Conservation (phyloP, 2,888 invertebrate species). For the Cheilosia vernalis region DNA sequence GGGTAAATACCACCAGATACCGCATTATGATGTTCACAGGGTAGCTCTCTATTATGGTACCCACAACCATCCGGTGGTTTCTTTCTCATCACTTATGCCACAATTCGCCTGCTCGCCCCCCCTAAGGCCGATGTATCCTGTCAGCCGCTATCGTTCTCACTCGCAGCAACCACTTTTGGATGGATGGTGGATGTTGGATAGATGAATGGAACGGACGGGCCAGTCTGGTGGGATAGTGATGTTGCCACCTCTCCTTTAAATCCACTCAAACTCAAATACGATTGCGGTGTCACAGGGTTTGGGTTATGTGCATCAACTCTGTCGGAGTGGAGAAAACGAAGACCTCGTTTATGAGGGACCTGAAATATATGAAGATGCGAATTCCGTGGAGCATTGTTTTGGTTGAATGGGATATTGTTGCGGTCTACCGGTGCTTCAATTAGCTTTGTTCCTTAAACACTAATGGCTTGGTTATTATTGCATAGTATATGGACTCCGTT, state of each 20-base stretch:
- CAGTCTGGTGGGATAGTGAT: constrained; percentile 55
- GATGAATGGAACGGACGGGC: constrained; percentile 63
- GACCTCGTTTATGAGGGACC: constrained; percentile 34
- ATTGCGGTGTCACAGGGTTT: constrained; percentile 47
- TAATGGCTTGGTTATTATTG: constrained; percentile 37
- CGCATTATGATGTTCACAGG: constrained; percentile 73
- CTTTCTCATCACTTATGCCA: constrained; percentile 71
- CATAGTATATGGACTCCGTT: neutral
- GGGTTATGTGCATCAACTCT: constrained; percentile 30
- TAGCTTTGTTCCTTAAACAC: constrained; percentile 57
- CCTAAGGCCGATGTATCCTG: neutral
- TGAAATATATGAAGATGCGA: constrained; percentile 51
- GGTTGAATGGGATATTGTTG: constrained; percentile 59
- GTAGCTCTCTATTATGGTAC: constrained; percentile 65
- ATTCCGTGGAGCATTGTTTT: constrained; percentile 59
- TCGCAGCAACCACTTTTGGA: constrained; percentile 62
- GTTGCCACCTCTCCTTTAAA: constrained; percentile 28
- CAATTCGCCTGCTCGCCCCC: constrained; percentile 48
- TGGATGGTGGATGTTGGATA: constrained; percentile 20
- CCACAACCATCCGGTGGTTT: constrained; percentile 72
- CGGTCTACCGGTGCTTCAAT: constrained; percentile 66
- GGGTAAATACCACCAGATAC: constrained; percentile 70
- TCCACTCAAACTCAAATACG: constrained; percentile 65
- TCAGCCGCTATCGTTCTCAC: constrained; percentile 40
- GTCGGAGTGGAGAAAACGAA: constrained; percentile 2